phyloP scores from a whole-genome alignment of 2,797 vertebrate species.

The Vireo griseus region DNA sequence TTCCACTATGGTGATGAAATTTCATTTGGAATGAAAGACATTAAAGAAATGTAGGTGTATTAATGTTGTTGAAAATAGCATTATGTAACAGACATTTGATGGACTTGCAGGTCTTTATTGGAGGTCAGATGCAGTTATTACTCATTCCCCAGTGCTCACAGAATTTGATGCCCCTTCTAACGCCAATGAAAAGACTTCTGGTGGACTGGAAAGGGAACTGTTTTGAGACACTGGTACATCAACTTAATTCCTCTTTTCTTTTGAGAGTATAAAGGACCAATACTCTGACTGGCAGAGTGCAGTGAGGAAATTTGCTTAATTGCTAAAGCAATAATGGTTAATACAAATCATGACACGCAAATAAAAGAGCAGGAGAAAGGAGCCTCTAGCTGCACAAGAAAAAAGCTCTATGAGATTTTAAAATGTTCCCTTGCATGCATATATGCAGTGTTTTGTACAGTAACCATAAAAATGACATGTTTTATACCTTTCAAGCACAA shows the following conservation, averaged over 20 bases:
- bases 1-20: not conserved
- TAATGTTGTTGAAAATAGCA: conserved; percentile 42
- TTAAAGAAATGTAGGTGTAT: conserved; percentile 44
- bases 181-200: not conserved
- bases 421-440: conserved; percentile 20
- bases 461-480: conserved; percentile 59
- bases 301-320: conserved; percentile 49
- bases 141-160: not conserved
- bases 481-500: conserved; percentile 60
- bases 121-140: not conserved
- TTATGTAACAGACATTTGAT: conserved; percentile 38
- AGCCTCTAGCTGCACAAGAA: conserved; percentile 3
- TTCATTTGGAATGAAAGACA: conserved; percentile 42
- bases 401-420: not conserved
- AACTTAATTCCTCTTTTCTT: not conserved
- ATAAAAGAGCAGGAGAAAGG: conserved; percentile 22
- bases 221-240: not conserved
- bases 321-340: conserved; percentile 7
- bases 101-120: not conserved
- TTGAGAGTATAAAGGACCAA: conserved; percentile 14
- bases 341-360: conserved; percentile 26
- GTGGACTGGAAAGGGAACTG: not conserved
- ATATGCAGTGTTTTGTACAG: conserved; percentile 55
- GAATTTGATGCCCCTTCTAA: not conserved
- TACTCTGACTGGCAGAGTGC: conserved; percentile 28